A percentile compares a stretch with the other conserved stretches of the same genome.
Conservation (phyloP, 2,888 invertebrate genomes). For the Lasioglossum figueresi region DNA sequence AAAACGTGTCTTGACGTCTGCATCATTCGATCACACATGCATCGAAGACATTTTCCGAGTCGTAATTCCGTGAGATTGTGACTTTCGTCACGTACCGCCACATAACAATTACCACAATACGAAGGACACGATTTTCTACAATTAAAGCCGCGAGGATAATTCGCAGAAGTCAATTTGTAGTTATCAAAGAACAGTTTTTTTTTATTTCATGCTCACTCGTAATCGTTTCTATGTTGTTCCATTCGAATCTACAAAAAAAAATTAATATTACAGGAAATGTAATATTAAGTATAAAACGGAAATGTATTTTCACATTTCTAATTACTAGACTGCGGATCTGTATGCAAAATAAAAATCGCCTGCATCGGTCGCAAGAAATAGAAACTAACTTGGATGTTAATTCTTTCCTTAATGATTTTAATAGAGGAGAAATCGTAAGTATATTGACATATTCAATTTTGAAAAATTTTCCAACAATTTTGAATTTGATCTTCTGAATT, state of each 20-base stretch:
- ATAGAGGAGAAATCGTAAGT: too few relatives aligned
- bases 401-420: too few relatives aligned
- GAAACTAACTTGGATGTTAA: too few relatives aligned
- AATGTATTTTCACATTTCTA: not conserved
- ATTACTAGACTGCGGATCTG: not conserved
- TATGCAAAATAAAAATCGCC: too few relatives aligned
- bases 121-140: not conserved
- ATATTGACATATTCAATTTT: too few relatives aligned
- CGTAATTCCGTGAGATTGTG: not conserved
- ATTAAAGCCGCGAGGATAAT: not conserved
- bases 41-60: slow-evolving; percentile 42
- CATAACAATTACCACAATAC: slow-evolving; percentile 7
- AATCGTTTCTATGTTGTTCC: not conserved
- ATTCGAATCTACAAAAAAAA: not conserved
- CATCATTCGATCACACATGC: slow-evolving; percentile 50
- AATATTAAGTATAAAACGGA: not conserved
- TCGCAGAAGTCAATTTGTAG: not conserved
- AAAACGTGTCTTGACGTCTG: slow-evolving; percentile 56
- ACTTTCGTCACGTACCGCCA: slow-evolving; percentile 21
- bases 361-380: too few relatives aligned
- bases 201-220: not conserved
- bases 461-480: too few relatives aligned
- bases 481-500: too few relatives aligned
- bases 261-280: too few relatives aligned
- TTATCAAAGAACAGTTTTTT: not conserved